A percentile compares a stretch with the other conserved stretches of the same genome.
phyloP scores from a whole-genome alignment of 1,140 invertebrate genomes.

The Papilio machaon region DNA sequence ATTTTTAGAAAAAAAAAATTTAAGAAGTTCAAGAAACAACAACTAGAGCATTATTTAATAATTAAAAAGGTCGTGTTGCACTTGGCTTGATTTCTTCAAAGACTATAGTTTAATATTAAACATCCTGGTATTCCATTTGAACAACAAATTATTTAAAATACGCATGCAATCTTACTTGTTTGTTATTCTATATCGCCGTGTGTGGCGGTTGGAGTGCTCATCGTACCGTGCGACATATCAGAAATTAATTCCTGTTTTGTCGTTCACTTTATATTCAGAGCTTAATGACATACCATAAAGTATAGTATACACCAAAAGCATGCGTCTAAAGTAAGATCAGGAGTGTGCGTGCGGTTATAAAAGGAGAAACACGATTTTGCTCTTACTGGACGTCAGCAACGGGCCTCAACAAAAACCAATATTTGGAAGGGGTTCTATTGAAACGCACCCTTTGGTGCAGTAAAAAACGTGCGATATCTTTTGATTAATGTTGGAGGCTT shows the following conservation, averaged over 20 bases:
- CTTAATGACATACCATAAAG: conserved; percentile 77
- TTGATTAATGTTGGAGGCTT: conserved; percentile 72
- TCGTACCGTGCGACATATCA: conserved; percentile 79
- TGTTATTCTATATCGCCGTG: conserved; percentile 38
- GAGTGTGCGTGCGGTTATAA: conserved; percentile 68
- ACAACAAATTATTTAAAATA: not conserved
- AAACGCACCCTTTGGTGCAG: conserved; percentile 73
- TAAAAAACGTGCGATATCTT: conserved; percentile 75
- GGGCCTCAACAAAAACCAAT: conserved; percentile 74
- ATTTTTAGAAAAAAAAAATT: not conserved
- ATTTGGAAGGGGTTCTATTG: conserved; percentile 78
- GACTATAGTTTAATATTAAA: no score
- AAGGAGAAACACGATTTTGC: conserved; percentile 79
- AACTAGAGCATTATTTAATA: no score
- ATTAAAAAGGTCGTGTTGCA: no score
- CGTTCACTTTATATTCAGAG: conserved; percentile 79
- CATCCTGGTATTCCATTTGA: not conserved
- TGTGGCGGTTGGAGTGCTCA: conserved; percentile 68
- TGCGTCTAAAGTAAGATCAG: conserved; percentile 66
- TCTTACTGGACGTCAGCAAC: conserved; percentile 72
- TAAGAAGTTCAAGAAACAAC: not conserved
- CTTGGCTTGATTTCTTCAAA: no score
- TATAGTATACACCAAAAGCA: conserved; percentile 63
- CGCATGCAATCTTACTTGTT: not conserved
- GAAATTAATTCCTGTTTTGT: conserved; percentile 82